Conservation (phyloP, 2,888 invertebrate genomes). For the Epinotia nisella region DNA sequence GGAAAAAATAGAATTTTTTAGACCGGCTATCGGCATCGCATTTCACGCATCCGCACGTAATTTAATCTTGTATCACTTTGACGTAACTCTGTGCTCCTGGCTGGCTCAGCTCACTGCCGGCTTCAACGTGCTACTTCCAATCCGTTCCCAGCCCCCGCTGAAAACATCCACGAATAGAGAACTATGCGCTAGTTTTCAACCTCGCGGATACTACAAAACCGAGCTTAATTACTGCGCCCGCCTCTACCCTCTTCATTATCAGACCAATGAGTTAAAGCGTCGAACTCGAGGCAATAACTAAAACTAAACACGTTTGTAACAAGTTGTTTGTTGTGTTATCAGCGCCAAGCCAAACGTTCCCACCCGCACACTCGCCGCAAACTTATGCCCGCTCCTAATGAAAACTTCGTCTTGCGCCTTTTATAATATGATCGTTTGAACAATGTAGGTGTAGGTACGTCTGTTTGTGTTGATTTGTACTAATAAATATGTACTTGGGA, state of each 20-base stretch:
- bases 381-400: slow-evolving; percentile 78
- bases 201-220: slow-evolving; percentile 58
- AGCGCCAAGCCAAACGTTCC: slow-evolving; percentile 80
- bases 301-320: slow-evolving; percentile 85
- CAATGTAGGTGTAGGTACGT: slow-evolving; percentile 34
- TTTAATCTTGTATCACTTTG: slow-evolving; percentile 77
- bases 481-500: slow-evolving; percentile 54
- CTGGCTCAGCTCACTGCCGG: slow-evolving; percentile 49
- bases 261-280: slow-evolving; percentile 81
- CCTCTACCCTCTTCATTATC: slow-evolving; percentile 77
- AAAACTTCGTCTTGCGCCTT: slow-evolving; percentile 77
- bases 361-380: slow-evolving; percentile 76
- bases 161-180: slow-evolving; percentile 34
- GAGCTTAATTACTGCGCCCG: slow-evolving; percentile 71
- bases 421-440: slow-evolving; percentile 55
- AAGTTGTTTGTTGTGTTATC: slow-evolving; percentile 85
- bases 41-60: slow-evolving; percentile 67
- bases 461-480: slow-evolving; percentile 42
- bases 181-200: slow-evolving; percentile 42
- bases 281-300: slow-evolving; percentile 83
- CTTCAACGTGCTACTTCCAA: slow-evolving; percentile 51
- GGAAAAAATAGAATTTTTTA: slow-evolving; percentile 61
- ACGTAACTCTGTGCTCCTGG: slow-evolving; percentile 61
- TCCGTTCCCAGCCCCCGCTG: slow-evolving; percentile 32
- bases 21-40: slow-evolving; percentile 51